A percentile compares a stretch with the other conserved stretches of the same genome.
phyloP scores from a whole-genome alignment of 2,797 vertebrate species.

The Babyrousa celebensis region DNA sequence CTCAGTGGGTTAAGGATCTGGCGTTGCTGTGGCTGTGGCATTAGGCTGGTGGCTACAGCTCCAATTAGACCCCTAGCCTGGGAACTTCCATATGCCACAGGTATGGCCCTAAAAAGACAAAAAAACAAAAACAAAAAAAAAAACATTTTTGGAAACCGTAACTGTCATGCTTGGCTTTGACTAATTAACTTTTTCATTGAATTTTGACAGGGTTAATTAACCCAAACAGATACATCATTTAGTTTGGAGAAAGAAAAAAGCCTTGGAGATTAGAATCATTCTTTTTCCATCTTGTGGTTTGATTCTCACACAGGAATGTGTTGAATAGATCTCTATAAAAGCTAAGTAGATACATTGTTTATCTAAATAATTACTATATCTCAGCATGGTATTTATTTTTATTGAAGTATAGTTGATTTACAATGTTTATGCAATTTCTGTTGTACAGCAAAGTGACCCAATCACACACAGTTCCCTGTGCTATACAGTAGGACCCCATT shows the following conservation, averaged over 20 bases:
- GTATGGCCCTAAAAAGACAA: too few species aligned
- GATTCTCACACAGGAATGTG: conserved; percentile 47
- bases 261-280: conserved; percentile 3
- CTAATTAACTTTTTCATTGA: conserved; percentile 73
- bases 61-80: too few species aligned
- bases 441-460: too few species aligned
- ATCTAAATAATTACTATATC: not conserved
- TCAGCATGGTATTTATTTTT: not conserved
- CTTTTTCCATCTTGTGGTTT: conserved; percentile 79
- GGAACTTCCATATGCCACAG: too few species aligned
- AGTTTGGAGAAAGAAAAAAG: not conserved
- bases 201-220: conserved; percentile 80
- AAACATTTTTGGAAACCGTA: conserved; percentile 70
- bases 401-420: too few species aligned
- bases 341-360: not conserved
- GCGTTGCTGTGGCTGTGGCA: too few species aligned
- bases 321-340: conserved; percentile 25
- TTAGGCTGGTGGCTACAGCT: too few species aligned
- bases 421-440: too few species aligned
- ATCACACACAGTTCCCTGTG: too few species aligned
- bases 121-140: too few species aligned
- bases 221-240: conserved; percentile 16
- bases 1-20: too few species aligned
- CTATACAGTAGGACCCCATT: too few species aligned
- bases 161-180: conserved; percentile 61